A percentile compares a stretch with the other conserved stretches of the same genome.
phyloP scores from a whole-genome alignment of 2,113 vertebrate species.

The Meriones unguiculatus region DNA sequence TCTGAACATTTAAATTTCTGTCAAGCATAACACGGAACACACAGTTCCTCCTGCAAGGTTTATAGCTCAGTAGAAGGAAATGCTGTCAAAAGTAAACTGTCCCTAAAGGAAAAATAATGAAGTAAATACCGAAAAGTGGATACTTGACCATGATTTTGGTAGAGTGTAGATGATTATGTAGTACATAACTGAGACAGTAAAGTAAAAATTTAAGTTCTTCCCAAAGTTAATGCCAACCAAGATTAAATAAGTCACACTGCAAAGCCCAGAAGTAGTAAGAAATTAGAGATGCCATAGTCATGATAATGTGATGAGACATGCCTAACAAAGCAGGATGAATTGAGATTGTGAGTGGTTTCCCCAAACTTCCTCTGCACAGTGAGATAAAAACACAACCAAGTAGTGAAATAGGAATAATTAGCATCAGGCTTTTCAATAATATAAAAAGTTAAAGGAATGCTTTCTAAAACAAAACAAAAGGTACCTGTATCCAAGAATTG shows the following conservation, averaged over 20 bases:
- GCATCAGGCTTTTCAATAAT: not conserved
- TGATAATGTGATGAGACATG: not conserved
- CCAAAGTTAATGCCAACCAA: not conserved
- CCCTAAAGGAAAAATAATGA: not conserved
- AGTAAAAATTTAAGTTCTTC: not conserved
- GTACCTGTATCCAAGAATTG: not conserved
- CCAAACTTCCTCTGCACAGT: not conserved
- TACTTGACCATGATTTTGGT: not conserved
- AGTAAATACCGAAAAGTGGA: not conserved
- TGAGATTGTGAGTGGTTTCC: not conserved
- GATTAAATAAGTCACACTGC: not conserved
- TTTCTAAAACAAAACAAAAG: not conserved
- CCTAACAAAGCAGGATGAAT: not conserved
- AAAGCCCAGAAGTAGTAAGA: not conserved
- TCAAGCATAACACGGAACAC: not conserved
- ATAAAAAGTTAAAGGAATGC: not conserved
- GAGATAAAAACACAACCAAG: not conserved
- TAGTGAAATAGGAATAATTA: not conserved
- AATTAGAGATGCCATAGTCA: not conserved
- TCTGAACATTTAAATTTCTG: not conserved
- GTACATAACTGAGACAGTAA: not conserved
- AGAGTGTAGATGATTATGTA: not conserved
- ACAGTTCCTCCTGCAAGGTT: not conserved
- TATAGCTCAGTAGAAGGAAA: constrained; percentile 1
- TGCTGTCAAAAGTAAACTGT: not conserved